phyloP scores from a whole-genome alignment of 2,113 vertebrate genomes.

The Cephalopholis sonnerati region DNA sequence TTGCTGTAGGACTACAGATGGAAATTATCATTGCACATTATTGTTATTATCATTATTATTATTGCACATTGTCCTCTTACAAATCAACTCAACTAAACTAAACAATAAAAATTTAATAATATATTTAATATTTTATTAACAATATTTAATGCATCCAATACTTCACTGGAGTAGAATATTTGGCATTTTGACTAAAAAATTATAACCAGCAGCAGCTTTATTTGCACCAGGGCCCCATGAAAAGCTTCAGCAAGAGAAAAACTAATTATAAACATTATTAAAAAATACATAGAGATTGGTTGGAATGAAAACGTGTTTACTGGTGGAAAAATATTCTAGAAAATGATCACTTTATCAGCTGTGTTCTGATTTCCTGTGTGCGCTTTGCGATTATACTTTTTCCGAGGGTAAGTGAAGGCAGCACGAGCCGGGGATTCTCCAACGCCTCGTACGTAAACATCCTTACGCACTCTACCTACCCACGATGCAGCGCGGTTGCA shows the following conservation, averaged over 20 bases:
- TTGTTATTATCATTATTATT: too few relatives aligned
- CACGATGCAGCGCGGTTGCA: slow-evolving; percentile 77
- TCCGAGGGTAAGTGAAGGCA: slow-evolving; percentile 41
- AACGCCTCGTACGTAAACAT: slow-evolving; percentile 54
- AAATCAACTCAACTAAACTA: too few relatives aligned
- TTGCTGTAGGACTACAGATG: not conserved
- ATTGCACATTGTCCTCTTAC: too few relatives aligned
- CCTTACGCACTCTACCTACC: slow-evolving; percentile 63
- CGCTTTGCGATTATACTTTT: fast-evolving
- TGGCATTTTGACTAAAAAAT: not conserved
- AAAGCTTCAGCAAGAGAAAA: not conserved
- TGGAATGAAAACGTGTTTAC: not conserved
- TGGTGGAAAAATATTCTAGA: not conserved
- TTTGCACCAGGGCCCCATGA: too few relatives aligned
- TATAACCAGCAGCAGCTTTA: not conserved
- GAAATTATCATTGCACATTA: too few relatives aligned
- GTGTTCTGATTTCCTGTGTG: too few relatives aligned
- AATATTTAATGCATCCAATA: too few relatives aligned
- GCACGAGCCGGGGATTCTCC: slow-evolving; percentile 56
- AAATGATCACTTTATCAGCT: not conserved
- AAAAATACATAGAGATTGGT: not conserved
- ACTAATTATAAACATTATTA: not conserved
- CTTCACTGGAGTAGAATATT: not conserved
- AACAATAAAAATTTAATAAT: too few relatives aligned
- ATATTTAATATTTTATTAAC: too few relatives aligned